Evolutionary conservation across 2,797 vertebrate genomes (phyloP).

Genomic region (Amphiprion clarkii): DNA sequence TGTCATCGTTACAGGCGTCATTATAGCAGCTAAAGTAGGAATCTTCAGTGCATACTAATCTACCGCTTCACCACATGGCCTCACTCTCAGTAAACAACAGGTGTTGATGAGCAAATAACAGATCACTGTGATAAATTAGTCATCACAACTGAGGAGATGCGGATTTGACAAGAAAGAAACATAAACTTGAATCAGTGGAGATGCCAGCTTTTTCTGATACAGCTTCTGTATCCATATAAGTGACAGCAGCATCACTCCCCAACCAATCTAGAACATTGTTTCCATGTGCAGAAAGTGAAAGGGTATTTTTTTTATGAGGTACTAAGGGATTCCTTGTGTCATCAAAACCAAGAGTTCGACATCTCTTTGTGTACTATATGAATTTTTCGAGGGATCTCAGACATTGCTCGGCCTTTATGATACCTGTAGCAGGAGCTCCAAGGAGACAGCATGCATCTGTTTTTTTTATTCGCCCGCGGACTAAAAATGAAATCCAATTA

Average conservation of each 20-base stretch:
- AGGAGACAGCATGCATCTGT: conserved; percentile 52
- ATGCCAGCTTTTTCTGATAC: background rate
- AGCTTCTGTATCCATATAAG: background rate
- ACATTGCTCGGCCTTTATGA: conserved; percentile 54
- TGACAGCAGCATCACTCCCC: background rate
- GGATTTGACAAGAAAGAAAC: conserved; percentile 2
- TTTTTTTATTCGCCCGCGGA: conserved; percentile 44
- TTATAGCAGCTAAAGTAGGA: conserved; percentile 45
- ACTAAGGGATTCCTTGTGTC: conserved; percentile 14
- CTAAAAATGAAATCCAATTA: conserved; percentile 81
- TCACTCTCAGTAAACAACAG: conserved; percentile 63
- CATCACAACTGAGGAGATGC: conserved; percentile 11
- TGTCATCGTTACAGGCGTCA: conserved; percentile 49
- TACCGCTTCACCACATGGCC: conserved; percentile 20
- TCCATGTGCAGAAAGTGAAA: background rate
- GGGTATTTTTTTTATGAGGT: conserved; percentile 3
- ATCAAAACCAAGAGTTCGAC: conserved; percentile 22
- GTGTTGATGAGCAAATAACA: conserved; percentile 56
- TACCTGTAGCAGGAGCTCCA: conserved; percentile 58
- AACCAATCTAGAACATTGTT: background rate
- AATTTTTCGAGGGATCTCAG: conserved; percentile 56
- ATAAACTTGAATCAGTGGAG: background rate
- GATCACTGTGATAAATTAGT: conserved; percentile 40
- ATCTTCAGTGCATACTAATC: conserved; percentile 62
- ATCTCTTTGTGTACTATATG: conserved; percentile 40